Base-by-base conservation (phyloP, 2,113 vertebrate genomes). In the Illadopsis cleaveri region DNA sequence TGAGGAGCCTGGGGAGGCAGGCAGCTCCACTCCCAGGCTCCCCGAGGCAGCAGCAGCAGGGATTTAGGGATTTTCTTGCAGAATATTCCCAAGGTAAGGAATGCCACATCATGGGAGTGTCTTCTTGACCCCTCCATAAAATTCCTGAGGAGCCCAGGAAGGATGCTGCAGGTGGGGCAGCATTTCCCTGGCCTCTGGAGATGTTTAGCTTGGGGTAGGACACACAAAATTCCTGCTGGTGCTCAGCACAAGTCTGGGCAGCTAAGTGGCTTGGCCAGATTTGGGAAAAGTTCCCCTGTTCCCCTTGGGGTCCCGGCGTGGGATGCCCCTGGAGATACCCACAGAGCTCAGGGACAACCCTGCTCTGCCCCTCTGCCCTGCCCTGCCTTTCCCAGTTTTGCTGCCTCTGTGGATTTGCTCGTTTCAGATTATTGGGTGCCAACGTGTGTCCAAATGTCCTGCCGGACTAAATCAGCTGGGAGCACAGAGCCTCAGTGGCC, bases 401-500 rank as follows among this genome's bases (percentile, higher is more conserved):
- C 53, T 33, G 13, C 30, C n/a, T 71, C 25, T 3, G 4, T 14
- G 31, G 9, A 10, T 58, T 4, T 2, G 5, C 18, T 9, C 2
- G 0, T 24, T 77, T 93, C 6, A 30, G 53, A 18, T 5, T 62
- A 79, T 72, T 30, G 64, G 69, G 64, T 33, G 21, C 33, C 70
- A 3, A 0, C 2, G 5, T 11, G 38, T 47, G 44, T 50, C 80
- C 40, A 1, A 16, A 33, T 28, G 88, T 88, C 90, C 91, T 25
- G 17, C 6, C 23, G 6, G 23, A 23, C 35, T 24, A 33, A 83
- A 84, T 54, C 51, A 4, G 9, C 42, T 1, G 51, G 37, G 90
- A 96, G 91, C 58, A 33, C 81, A 96, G 97, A 97, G 24, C 85
- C 96, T 24, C 95, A 31, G 96, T 93, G 94, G 98, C 97, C 98